A percentile compares a stretch with the other conserved stretches of the same genome.
phyloP scores from a whole-genome alignment of 1,140 invertebrate genomes.

The Pentalonia nigronervosa region DNA sequence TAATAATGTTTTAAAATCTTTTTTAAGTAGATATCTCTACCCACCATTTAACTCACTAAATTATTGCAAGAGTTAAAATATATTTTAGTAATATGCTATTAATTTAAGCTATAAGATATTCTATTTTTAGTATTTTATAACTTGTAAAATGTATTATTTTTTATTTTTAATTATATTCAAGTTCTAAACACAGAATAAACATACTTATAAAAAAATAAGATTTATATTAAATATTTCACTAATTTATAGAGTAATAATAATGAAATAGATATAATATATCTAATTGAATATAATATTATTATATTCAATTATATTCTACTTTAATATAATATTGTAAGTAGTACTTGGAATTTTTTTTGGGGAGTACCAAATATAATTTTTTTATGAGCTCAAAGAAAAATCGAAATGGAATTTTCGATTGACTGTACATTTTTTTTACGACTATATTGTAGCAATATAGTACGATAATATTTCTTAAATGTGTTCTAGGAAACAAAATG shows the following conservation, averaged over 20 bases:
- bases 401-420: neutral
- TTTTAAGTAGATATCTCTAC: neutral
- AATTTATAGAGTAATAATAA: neutral
- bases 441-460: neutral
- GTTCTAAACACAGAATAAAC: too few relatives aligned
- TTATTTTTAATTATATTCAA: too few relatives aligned
- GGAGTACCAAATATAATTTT: neutral
- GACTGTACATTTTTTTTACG: neutral
- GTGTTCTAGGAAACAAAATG: neutral
- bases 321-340: neutral
- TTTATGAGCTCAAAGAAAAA: neutral
- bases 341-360: neutral
- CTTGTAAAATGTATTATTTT: neutral
- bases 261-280: neutral
- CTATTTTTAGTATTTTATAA: neutral
- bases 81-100: neutral
- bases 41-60: neutral
- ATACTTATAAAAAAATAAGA: too few relatives aligned
- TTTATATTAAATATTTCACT: neutral
- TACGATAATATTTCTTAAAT: neutral
- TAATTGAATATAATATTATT: too few relatives aligned
- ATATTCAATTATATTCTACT: too few relatives aligned
- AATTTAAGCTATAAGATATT: neutral
- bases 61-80: neutral
- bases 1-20: neutral